Base-by-base conservation (phyloP, 1,140 invertebrate genomes). In the Drosophila albomicans region DNA sequence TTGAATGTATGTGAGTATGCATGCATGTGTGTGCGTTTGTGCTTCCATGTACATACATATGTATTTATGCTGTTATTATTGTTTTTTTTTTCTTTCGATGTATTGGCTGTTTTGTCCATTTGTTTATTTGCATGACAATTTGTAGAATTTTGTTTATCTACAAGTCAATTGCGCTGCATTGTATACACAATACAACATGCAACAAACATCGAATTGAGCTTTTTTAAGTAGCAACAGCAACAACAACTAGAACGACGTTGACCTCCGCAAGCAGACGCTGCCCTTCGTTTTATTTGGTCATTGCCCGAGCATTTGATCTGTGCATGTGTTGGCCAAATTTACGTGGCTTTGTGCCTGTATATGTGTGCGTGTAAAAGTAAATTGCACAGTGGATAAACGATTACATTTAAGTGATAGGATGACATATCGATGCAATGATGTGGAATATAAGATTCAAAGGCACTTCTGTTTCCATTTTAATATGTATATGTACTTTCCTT, bases 71-170 rank as follows among this genome's bases (percentile, higher is more conserved):
- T 72, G 56, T 15, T 82, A 64, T 73, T 65, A 15, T 43, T 58
- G 46, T 48, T 52, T 35, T 51, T 25, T 70, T 32, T 54, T 30
- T 61, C 52, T 51, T 25, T 25, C 32, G 16, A 46, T 69, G 52
- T 62, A 25, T 58, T 61, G 45, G 30, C 32, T 70, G 56, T 35
- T 48, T 82, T 78, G 52, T 70, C 43, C 68, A 73, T 75, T 87
- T 79, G 65, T 86, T 79, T 86, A 79, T 87, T 87, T 87, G 68
- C 51, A 68, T 76, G 82, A 69, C 82, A 84, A 85, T 80, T 80
- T 71, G 46, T 51, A 71, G 67, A 58, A 45, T 65, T 52, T 77
- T 73, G 67, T 86, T 78, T 73, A 73, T 74, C 56, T 68, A 70
- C 79, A 68, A 75, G 74, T 75, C 74, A 84, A 88, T 72, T 70